phyloP scores from a whole-genome alignment of 2,888 invertebrate species.

The Archaeoteleia sp. region DNA sequence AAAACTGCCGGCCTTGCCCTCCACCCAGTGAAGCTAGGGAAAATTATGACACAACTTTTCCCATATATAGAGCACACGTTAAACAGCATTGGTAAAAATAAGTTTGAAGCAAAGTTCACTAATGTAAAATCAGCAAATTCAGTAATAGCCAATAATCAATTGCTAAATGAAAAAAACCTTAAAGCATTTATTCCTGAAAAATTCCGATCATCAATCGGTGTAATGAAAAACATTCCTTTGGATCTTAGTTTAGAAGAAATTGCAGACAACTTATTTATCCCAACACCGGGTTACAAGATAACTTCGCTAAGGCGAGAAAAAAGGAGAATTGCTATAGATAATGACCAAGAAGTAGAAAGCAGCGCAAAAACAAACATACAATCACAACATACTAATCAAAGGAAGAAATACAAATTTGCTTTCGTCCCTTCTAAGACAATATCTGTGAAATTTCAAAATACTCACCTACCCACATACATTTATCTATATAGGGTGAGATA shows the following conservation, averaged over 20 bases:
- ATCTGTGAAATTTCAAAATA: slow-evolving; percentile 6
- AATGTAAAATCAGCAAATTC: not conserved
- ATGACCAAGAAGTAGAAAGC: too few species aligned
- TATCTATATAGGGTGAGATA: slow-evolving; percentile 5
- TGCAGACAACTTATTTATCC: slow-evolving; percentile 7
- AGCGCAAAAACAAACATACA: not conserved
- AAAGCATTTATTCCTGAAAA: slow-evolving; percentile 8
- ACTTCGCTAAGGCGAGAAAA: not conserved
- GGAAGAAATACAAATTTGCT: not conserved
- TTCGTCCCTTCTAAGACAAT: slow-evolving; percentile 1
- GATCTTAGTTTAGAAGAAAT: slow-evolving; percentile 2
- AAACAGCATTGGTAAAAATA: not conserved
- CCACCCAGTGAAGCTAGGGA: too few species aligned
- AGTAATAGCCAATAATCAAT: not conserved
- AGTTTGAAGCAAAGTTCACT: not conserved
- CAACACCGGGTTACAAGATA: slow-evolving; percentile 6
- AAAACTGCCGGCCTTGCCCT: too few species aligned
- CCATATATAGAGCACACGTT: too few species aligned
- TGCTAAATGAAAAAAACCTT: not conserved
- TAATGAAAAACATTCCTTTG: slow-evolving; percentile 4
- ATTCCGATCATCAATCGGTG: slow-evolving; percentile 1
- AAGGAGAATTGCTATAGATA: too few species aligned
- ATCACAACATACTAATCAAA: too few species aligned
- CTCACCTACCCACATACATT: not conserved
- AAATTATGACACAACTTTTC: too few species aligned